Percentiles rank a stretch among this genome's conserved stretches.
Evolutionary conservation across 2,888 invertebrate species (phyloP).

Genomic region (Apodemia duryi): DNA sequence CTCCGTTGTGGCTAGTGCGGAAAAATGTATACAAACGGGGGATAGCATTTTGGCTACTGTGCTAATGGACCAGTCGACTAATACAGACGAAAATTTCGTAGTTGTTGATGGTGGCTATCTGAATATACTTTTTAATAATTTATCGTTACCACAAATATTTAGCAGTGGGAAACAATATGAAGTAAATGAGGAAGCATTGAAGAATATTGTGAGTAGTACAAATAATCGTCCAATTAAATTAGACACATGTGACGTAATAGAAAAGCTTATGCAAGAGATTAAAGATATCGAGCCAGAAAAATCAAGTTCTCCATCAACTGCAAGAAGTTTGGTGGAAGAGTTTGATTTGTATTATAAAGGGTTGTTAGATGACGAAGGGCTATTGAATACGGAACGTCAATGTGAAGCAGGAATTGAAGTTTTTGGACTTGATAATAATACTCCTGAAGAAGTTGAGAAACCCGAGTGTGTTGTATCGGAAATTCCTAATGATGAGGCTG

Average conservation of each 20-base stretch:
- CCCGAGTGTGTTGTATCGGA: not conserved
- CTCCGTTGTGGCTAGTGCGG: conserved; percentile 40
- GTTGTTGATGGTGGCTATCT: conserved; percentile 66
- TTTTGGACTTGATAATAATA: not conserved
- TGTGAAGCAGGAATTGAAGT: conserved; percentile 18
- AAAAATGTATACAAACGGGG: conserved; percentile 62
- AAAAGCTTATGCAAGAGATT: conserved; percentile 54
- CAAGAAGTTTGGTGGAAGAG: conserved; percentile 66
- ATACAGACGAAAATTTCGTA: conserved; percentile 55
- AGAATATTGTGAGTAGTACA: conserved; percentile 54
- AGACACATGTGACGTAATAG: conserved; percentile 44
- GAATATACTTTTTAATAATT: conserved; percentile 63
- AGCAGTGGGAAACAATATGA: conserved; percentile 65
- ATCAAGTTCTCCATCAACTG: conserved; percentile 59
- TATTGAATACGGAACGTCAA: conserved; percentile 33
- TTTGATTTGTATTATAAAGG: conserved; percentile 63
- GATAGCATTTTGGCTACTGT: conserved; percentile 39
- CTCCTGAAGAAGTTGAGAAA: not conserved
- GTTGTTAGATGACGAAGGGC: conserved; percentile 45
- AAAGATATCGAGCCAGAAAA: conserved; percentile 49
- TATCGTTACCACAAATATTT: conserved; percentile 62
- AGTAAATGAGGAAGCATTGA: conserved; percentile 65
- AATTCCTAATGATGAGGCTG: not conserved
- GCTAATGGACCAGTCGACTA: conserved; percentile 37
- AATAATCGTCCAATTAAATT: conserved; percentile 41